Evolutionary conservation across 1,140 invertebrate genomes (phyloP).

Genomic region (Oncopodura yosiiana): DNA sequence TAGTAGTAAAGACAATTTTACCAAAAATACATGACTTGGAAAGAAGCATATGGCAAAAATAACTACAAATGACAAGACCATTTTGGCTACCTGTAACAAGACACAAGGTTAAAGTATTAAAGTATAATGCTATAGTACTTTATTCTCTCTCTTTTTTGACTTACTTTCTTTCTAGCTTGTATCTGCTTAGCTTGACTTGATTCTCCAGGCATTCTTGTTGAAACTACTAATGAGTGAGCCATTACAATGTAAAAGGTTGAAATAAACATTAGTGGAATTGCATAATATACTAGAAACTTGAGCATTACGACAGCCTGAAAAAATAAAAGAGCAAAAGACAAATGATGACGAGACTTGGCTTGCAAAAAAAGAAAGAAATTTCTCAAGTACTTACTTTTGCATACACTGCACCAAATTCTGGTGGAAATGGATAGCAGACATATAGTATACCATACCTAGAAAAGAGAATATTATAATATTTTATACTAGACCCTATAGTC

Average conservation of each 20-base stretch:
- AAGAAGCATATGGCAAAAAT: conserved; percentile 85
- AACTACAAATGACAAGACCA: conserved; percentile 78
- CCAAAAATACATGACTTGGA: conserved; percentile 72
- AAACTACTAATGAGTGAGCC: conserved; percentile 70
- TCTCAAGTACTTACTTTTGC: conserved; percentile 40
- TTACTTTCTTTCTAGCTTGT: conserved; percentile 55
- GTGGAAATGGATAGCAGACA: conserved; percentile 69
- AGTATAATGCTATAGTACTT: too few relatives aligned
- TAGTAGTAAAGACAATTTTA: too few relatives aligned
- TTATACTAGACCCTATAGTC: too few relatives aligned
- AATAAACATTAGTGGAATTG: conserved; percentile 71
- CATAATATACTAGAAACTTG: conserved; percentile 72
- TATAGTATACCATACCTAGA: conserved; percentile 53
- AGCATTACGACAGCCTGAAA: conserved; percentile 51
- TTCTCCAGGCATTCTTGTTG: conserved; percentile 64
- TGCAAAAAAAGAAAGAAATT: neutral
- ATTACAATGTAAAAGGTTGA: conserved; percentile 77
- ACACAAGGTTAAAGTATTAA: too few relatives aligned
- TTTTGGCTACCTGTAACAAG: too few relatives aligned
- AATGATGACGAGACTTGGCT: neutral
- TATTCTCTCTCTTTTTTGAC: too few relatives aligned
- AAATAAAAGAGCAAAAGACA: too few relatives aligned
- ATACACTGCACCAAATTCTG: conserved; percentile 56
- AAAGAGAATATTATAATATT: too few relatives aligned
- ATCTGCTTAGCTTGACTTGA: conserved; percentile 65